phyloP scores from a whole-genome alignment of 2,113 vertebrate genomes.

The Camelus bactrianus region DNA sequence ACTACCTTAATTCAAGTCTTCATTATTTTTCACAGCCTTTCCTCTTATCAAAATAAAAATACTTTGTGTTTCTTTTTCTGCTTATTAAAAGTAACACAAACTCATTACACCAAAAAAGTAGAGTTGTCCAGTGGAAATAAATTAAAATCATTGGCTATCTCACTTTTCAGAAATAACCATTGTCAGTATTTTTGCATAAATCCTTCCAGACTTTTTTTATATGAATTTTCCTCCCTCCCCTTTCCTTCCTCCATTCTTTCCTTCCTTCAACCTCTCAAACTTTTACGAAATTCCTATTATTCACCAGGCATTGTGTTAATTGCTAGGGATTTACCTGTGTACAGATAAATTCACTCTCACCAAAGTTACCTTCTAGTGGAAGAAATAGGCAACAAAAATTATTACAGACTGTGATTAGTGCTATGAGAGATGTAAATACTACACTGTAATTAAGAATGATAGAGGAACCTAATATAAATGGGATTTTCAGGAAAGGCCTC shows the following conservation, averaged over 20 bases:
- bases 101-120: not conserved
- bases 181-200: not conserved
- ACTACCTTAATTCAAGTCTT: not conserved
- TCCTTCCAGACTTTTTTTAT: not conserved
- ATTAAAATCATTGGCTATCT: not conserved
- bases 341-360: not conserved
- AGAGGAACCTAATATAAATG: not conserved
- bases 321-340: not conserved
- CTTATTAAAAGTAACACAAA: not conserved
- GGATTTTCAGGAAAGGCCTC: not conserved
- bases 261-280: not conserved
- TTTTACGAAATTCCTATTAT: not conserved
- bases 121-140: not conserved
- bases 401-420: not conserved
- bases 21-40: not conserved
- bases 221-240: not conserved
- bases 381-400: not conserved
- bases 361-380: not conserved
- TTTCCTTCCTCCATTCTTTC: not conserved
- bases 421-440: not conserved
- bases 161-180: slow-evolving; percentile 14
- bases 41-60: slow-evolving; percentile 31
- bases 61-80: not conserved
- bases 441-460: not conserved
- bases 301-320: not conserved